A percentile compares a stretch with the other conserved stretches of the same genome.
These are phyloP conservation scores for Andrena bicolor DNA, from an alignment of 2,888 invertebrate species.

Conservation along the genomic window DNA sequence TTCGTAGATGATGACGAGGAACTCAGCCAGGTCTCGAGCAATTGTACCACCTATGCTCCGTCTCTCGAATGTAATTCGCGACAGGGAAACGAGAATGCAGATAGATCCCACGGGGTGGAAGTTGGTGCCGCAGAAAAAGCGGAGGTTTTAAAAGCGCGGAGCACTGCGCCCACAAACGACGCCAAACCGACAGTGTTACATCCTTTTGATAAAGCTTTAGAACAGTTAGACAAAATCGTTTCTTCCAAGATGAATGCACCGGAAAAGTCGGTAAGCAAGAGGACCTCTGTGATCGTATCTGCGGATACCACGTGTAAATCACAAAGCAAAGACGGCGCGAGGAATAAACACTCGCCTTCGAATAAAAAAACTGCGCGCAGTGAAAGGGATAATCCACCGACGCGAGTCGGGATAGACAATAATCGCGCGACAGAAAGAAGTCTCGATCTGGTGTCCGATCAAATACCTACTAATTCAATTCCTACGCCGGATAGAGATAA, in stretches of 20 bases:
- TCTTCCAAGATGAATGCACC: not conserved
- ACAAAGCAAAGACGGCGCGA: not conserved
- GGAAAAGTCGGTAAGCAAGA: not conserved
- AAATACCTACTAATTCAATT: not conserved
- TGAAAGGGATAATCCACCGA: not conserved
- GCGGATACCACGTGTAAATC: not conserved
- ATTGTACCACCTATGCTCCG: not conserved
- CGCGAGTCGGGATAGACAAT: not conserved
- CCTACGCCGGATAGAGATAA: not conserved
- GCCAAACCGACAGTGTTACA: not conserved
- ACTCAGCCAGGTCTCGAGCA: not conserved
- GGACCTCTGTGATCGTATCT: not conserved
- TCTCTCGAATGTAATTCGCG: not conserved
- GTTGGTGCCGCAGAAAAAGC: not conserved
- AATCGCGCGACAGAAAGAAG: too few relatives aligned
- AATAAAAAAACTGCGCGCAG: not conserved
- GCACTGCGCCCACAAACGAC: too few relatives aligned
- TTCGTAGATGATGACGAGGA: not conserved
- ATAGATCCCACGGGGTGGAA: not conserved
- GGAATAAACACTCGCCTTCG: not conserved
- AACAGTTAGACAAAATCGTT: conserved; percentile 15
- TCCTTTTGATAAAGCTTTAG: conserved; percentile 30
- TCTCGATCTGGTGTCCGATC: not conserved
- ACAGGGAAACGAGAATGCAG: not conserved
- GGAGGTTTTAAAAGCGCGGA: not conserved